These are phyloP conservation scores for Hassar affinis DNA, from an alignment of 2,113 vertebrate genomes.

Conservation along the genomic window DNA sequence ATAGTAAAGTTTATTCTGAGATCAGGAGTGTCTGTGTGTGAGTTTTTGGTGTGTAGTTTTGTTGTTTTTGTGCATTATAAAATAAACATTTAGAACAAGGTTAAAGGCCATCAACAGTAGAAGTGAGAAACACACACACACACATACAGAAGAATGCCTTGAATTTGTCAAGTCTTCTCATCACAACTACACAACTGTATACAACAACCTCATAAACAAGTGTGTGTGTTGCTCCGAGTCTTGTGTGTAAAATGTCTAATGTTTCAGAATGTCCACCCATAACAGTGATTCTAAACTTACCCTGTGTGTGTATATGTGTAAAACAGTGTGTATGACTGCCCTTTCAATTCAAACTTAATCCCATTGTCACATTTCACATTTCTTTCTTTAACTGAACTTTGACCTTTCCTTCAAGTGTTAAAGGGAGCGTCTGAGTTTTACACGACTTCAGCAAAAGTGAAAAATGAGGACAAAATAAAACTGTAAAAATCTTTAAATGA, in stretches of 20 bases:
- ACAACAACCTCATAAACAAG: neutral
- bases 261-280: neutral
- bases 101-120: neutral
- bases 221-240: neutral
- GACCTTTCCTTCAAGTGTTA: neutral
- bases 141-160: neutral
- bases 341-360: neutral
- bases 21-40: conserved; percentile 9
- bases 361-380: neutral
- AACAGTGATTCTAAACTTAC: neutral
- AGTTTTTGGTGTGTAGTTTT: neutral
- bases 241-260: neutral
- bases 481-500: neutral
- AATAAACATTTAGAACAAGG: neutral
- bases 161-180: neutral
- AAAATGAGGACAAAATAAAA: neutral
- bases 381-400: conserved; percentile 2
- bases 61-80: neutral
- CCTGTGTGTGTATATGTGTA: neutral
- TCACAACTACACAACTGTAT: neutral
- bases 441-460: neutral
- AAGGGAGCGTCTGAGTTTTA: conserved; percentile 6
- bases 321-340: neutral
- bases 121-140: neutral
- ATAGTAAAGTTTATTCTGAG: conserved; percentile 19